Evolutionary conservation across 2,797 vertebrate genomes (phyloP), one percentile per base, ranked within the genome.

Genomic region (Peromyscus aztecus): DNA sequence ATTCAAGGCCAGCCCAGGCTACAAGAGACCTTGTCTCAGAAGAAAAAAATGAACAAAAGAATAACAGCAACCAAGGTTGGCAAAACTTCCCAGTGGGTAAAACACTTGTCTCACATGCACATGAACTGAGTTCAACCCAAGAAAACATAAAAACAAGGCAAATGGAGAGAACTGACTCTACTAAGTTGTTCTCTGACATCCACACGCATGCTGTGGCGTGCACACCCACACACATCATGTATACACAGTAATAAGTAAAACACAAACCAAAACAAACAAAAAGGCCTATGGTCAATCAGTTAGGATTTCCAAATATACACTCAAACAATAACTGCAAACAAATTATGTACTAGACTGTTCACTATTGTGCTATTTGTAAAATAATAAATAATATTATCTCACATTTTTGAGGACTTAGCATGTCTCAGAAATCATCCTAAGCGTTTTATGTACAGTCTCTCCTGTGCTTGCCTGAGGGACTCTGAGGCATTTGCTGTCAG

Each of bases 251-350:
- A 71, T 37, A 29, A 37, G 34, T 71, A 73, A 87, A 86, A 37
- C 17, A 55, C 34, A 71, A 55, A 55, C 6, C 84, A 71, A 87
- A 52, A 37, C 21, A 52, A 69, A 37, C 13, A 27, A 40, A 69
- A 90, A 94, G 40, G 31, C 12, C 23, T 88, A 52, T 73, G 80
- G 71, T 59, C 63, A 61, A 80, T 61, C 84, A 91, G n/a, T 86
- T 75, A 75, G 80, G 34, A 84, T 93, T 89, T 92, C 57, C 19
- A 76, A 69, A 89, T 9, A 21, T 13, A 83, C 34, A 67, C n/a
- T 84, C 27, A 49, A 6, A 52, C 4, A 85, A 37, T n/a, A 73
- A 76, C 34, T 49, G 71, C 52, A 87, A 94, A 73, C 59, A 65
- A 73, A 52, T 55, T 87, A 83, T 46, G n/a, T 84, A 80, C 63